Percentiles rank a stretch among this genome's conserved stretches.
phyloP scores from a whole-genome alignment of 2,113 vertebrate species.

The Lynx canadensis region DNA sequence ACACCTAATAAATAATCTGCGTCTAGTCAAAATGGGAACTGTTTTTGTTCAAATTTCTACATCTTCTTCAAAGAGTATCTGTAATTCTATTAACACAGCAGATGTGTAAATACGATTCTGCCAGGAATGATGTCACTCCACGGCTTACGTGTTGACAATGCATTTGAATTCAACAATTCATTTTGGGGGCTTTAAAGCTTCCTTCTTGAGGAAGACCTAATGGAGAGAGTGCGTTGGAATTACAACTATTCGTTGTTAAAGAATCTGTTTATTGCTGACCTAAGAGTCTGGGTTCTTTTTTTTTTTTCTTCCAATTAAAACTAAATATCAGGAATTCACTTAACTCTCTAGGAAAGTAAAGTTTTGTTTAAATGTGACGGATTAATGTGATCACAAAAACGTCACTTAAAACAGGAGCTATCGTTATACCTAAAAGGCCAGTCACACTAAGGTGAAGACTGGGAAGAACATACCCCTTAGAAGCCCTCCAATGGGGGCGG shows the following conservation, averaged over 20 bases:
- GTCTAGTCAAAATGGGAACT: neutral
- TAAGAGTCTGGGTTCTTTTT: neutral
- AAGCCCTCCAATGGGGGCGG: neutral
- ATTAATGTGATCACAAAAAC: neutral
- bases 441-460: neutral
- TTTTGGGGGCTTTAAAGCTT: neutral
- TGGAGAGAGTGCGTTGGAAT: neutral
- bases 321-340: neutral
- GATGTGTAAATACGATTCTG: conserved; percentile 35
- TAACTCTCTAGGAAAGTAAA: conserved; percentile 29
- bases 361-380: neutral
- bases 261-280: conserved; percentile 5
- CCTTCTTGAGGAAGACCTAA: neutral
- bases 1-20: neutral
- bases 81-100: conserved; percentile 15
- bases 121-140: conserved; percentile 2
- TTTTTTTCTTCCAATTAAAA: neutral
- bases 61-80: neutral
- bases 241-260: neutral
- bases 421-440: neutral
- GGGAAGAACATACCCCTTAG: neutral
- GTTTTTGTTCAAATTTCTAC: neutral
- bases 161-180: conserved; percentile 3
- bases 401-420: neutral
- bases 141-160: neutral